These are phyloP conservation scores for Synanthedon andrenaeformis DNA, from an alignment of 2,888 invertebrate species.

Conservation along the genomic window DNA sequence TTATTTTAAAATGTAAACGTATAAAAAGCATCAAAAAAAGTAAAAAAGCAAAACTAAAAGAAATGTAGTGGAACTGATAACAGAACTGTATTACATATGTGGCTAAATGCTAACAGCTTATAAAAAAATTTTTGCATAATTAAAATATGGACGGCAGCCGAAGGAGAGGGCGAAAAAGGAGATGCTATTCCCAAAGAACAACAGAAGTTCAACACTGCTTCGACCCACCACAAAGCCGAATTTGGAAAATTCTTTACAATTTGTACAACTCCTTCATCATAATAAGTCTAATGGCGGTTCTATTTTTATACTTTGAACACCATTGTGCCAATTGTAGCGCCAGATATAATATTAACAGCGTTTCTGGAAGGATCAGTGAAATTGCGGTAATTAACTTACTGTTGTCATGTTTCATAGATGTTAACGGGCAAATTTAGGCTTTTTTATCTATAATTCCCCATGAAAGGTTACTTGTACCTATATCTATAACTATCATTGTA, in stretches of 20 bases:
- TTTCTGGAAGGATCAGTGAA: constrained; percentile 37
- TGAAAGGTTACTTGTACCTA: no score
- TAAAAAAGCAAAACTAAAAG: neutral
- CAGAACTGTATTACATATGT: neutral
- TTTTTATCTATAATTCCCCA: no score
- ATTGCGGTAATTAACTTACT: constrained; percentile 28
- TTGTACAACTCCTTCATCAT: constrained; percentile 33
- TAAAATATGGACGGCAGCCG: constrained; percentile 26
- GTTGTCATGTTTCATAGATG: no score
- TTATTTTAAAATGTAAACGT: neutral
- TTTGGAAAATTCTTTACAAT: constrained; percentile 19
- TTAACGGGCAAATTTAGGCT: no score
- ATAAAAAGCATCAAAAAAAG: neutral
- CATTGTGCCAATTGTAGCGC: constrained; percentile 33
- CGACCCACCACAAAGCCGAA: constrained; percentile 8
- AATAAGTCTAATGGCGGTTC: constrained; percentile 28
- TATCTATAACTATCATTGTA: no score
- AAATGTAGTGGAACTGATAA: neutral
- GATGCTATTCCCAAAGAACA: constrained; percentile 15
- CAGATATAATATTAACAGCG: constrained; percentile 25
- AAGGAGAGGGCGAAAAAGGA: constrained; percentile 30
- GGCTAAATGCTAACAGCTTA: no score
- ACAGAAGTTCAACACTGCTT: constrained; percentile 1
- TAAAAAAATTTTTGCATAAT: no score
- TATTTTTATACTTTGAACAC: constrained; percentile 41